phyloP scores from a whole-genome alignment of 2,888 invertebrate genomes.

The Melanostoma mellinum region DNA sequence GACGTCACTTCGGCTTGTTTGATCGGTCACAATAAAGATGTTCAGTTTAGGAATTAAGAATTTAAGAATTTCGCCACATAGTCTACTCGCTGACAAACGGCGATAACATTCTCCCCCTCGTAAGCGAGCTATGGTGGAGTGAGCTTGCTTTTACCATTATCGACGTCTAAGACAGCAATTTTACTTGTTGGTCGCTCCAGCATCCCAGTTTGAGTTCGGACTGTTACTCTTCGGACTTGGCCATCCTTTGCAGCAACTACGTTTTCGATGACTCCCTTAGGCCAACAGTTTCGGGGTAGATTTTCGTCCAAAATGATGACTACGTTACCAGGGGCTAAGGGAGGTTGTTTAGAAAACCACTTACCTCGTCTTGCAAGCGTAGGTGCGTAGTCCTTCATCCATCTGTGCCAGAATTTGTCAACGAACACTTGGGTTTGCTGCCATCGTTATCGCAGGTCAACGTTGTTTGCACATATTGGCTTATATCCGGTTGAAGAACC shows the following conservation, averaged over 20 bases:
- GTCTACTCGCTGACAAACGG: too few species aligned
- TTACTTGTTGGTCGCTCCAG: conserved; percentile 11
- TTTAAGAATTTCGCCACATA: too few species aligned
- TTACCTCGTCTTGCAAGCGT: conserved; percentile 60
- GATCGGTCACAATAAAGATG: too few species aligned
- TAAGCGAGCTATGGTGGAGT: too few species aligned
- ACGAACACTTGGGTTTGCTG: conserved; percentile 69
- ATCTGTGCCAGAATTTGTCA: conserved; percentile 50
- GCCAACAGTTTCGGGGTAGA: neutral
- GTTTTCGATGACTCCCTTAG: neutral
- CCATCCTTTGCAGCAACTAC: neutral
- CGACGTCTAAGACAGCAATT: conserved; percentile 2
- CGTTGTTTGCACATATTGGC: conserved; percentile 56
- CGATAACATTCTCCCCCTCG: too few species aligned
- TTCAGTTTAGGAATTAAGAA: too few species aligned
- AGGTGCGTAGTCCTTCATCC: conserved; percentile 57
- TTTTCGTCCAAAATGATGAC: conserved; percentile 2
- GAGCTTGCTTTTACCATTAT: too few species aligned
- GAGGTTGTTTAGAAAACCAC: conserved; percentile 50
- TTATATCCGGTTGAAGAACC: conserved; percentile 60
- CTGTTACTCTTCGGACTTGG: conserved; percentile 5
- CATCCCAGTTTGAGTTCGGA: neutral
- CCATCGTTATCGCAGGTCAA: conserved; percentile 59
- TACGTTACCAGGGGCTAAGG: conserved; percentile 41
- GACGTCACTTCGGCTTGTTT: too few species aligned